Evolutionary conservation across 2,797 vertebrate genomes (phyloP).

Genomic region (Emys orbicularis): DNA sequence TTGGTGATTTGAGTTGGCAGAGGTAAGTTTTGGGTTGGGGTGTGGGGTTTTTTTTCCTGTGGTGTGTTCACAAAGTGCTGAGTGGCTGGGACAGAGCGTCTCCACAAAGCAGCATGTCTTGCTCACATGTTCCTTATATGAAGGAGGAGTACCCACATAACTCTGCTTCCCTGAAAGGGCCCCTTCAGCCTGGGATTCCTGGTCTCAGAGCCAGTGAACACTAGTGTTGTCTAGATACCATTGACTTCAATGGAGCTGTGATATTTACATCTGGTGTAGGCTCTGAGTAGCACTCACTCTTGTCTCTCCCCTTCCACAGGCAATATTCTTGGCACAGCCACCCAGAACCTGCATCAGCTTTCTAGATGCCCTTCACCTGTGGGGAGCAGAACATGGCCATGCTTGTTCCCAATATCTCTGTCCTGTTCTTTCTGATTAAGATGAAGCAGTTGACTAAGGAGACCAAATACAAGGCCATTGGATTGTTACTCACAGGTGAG

Average conservation of each 20-base stretch:
- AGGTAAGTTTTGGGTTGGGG: no score
- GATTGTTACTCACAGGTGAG: constrained; percentile 79
- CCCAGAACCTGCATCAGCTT: constrained; percentile 72
- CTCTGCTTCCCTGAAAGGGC: background rate
- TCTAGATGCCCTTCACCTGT: constrained; percentile 82
- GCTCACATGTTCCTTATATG: background rate
- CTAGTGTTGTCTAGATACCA: background rate
- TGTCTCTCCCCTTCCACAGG: background rate
- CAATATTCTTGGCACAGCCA: background rate
- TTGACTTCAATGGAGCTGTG: background rate
- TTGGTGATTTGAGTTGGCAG: no score
- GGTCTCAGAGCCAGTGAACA: background rate
- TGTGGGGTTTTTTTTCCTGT: no score
- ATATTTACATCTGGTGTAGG: background rate
- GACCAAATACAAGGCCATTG: constrained; percentile 63
- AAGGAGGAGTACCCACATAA: background rate
- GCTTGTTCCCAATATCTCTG: constrained; percentile 84
- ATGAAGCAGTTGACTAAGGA: constrained; percentile 79
- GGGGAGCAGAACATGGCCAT: constrained; percentile 84
- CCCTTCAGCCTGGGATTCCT: background rate
- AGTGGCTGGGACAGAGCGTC: background rate
- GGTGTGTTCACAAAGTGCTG: background rate
- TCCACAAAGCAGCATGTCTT: background rate
- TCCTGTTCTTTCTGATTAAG: constrained; percentile 81
- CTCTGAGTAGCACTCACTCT: background rate